These are phyloP conservation scores for Gopherus evgoodei DNA, from an alignment of 2,113 vertebrate species.

Conservation along the genomic window DNA sequence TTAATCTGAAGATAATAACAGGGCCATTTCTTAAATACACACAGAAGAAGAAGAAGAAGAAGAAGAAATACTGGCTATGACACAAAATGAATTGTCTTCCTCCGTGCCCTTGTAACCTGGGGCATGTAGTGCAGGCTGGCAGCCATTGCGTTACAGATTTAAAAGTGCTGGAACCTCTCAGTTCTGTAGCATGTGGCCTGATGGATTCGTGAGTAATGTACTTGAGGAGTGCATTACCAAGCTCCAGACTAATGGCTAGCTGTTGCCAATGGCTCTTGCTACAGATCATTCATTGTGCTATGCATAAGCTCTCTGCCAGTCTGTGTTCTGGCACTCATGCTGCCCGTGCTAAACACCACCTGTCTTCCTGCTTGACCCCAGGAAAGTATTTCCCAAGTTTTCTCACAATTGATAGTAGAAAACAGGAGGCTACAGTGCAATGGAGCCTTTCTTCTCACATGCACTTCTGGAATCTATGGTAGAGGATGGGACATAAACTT, in stretches of 20 bases:
- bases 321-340: slow-evolving; percentile 76
- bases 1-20: slow-evolving; percentile 81
- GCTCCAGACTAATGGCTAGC: slow-evolving; percentile 93
- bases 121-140: slow-evolving; percentile 92
- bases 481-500: neutral
- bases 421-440: neutral
- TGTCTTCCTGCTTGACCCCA: slow-evolving; percentile 61
- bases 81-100: slow-evolving; percentile 82
- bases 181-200: slow-evolving; percentile 90
- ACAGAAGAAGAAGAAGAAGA: slow-evolving; percentile 78
- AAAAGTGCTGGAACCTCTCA: slow-evolving; percentile 92
- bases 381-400: neutral
- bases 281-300: slow-evolving; percentile 93
- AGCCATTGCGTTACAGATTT: slow-evolving; percentile 92
- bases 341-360: neutral
- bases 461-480: neutral
- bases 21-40: slow-evolving; percentile 81
- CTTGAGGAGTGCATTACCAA: slow-evolving; percentile 91
- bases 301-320: slow-evolving; percentile 87
- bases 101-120: slow-evolving; percentile 91
- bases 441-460: neutral
- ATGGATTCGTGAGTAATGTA: slow-evolving; percentile 99
- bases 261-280: slow-evolving; percentile 89
- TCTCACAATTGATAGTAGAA: slow-evolving; percentile 16
- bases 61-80: slow-evolving; percentile 82